Evolutionary conservation across 2,797 vertebrate genomes (phyloP).

Genomic region (Pteronotus mesoamericanus): DNA sequence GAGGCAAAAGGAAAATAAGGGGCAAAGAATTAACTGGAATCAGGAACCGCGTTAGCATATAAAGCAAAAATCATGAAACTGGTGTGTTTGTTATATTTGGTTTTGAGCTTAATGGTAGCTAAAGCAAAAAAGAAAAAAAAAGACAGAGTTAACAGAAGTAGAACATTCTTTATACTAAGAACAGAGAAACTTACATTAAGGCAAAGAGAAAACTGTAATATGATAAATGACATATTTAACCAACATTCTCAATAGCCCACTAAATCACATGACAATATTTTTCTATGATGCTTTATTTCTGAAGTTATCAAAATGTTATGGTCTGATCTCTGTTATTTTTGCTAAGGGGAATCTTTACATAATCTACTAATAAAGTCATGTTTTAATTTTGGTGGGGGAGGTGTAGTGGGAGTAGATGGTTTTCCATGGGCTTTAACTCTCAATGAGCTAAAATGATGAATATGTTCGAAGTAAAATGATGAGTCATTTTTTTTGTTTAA

Average conservation of each 20-base stretch:
- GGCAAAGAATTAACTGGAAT: not conserved
- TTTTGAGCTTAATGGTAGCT: not conserved
- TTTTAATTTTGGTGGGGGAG: not conserved
- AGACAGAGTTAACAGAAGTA: not conserved
- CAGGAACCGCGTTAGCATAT: not conserved
- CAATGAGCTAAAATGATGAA: not conserved
- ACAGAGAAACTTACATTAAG: conserved; percentile 6
- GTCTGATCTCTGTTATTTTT: not conserved
- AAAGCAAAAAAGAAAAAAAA: not conserved
- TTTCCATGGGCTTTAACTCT: not conserved
- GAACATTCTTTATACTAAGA: not conserved
- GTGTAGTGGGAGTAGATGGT: not conserved
- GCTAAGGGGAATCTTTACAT: not conserved
- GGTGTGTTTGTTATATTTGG: not conserved
- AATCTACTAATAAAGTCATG: not conserved
- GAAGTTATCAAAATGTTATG: not conserved
- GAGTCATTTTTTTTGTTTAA: not conserved
- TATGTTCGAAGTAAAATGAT: not conserved
- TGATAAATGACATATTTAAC: not conserved
- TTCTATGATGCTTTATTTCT: not conserved
- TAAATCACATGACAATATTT: conserved; percentile 30
- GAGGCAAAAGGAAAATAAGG: not conserved
- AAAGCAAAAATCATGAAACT: not conserved
- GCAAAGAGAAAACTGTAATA: not conserved
- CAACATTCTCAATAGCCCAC: not conserved